These are phyloP conservation scores for Pyrrhosoma nymphula DNA, from an alignment of 2,888 invertebrate genomes.

Conservation along the genomic window DNA sequence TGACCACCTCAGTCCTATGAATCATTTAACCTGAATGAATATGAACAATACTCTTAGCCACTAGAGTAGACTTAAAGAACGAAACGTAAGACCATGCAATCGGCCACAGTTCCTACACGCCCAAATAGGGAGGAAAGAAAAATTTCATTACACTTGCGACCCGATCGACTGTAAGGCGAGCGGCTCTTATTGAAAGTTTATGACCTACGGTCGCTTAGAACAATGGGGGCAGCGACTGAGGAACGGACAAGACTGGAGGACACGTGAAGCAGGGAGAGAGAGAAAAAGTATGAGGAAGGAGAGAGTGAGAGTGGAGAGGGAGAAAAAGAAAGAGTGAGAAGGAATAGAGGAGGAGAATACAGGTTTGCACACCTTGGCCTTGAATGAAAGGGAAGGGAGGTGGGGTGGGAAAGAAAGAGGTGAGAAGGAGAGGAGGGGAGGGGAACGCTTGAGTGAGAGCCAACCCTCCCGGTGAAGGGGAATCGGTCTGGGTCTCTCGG, in stretches of 20 bases:
- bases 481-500: neutral
- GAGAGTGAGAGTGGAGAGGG: neutral
- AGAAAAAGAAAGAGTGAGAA: neutral
- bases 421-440: neutral
- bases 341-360: neutral
- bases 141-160: too few species aligned
- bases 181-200: neutral
- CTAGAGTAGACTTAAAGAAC: too few species aligned
- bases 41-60: too few species aligned
- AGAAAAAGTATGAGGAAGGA: neutral
- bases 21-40: too few species aligned
- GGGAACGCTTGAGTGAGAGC: neutral
- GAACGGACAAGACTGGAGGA: neutral
- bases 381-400: constrained; percentile 43
- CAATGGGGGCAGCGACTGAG: constrained; percentile 10
- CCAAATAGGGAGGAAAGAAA: too few species aligned
- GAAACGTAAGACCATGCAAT: too few species aligned
- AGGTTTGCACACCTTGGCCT: constrained; percentile 62
- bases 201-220: constrained; percentile 14
- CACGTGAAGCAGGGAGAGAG: neutral
- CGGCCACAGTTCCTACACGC: too few species aligned
- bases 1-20: too few species aligned
- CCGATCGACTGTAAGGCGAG: neutral
- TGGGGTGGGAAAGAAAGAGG: neutral
- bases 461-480: neutral